Base-by-base conservation (phyloP, 2,113 vertebrate species). In the Oreocharis arfaki region DNA sequence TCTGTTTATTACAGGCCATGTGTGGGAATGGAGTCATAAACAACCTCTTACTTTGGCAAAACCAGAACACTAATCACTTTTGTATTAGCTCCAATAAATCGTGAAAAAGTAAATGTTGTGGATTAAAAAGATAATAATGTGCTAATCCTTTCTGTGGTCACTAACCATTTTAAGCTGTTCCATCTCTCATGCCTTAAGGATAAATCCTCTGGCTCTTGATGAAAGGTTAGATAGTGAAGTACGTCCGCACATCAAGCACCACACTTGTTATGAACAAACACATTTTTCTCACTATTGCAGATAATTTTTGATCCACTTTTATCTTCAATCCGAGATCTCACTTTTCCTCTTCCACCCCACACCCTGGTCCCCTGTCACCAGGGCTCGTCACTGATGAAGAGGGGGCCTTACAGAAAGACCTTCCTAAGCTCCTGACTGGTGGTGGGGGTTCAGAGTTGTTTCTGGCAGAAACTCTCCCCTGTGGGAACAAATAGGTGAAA, bases 81-180 rank as follows among this genome's bases (percentile, higher is more conserved):
- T 96, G 74, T 97, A 93, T 97, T 92, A 84, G 92, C 91, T 89
- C 52, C n/a, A 85, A 83, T 95, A 96, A 95, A 94, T 88, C 94
- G 83, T 56, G 57, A 91, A 96, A 89, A 93, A 87, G 81, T 95
- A 95, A 96, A 92, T 95, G 76, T 73, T 96, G 65, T 87, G 87
- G 81, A 95, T 97, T 97, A 93, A 89, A 91, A 96, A 95, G 77
- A 94, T 93, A 92, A 97, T 97, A 95, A 96, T 39, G 63, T 94
- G 67, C 76, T 97, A 96, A 98, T 93, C 87, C 84, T 83, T 96
- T 74, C 75, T 70, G 71, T 94, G 93, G 74, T 95, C 94, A 95
- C 78, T 96, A 89, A 95, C 84, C 89, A 90, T 92, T 97, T 97
- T 90, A 96, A 96, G 83, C 76, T 89, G 37, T 85, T 95, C 44